These are phyloP conservation scores for Micromesistius poutassou DNA, from an alignment of 2,797 vertebrate genomes.

Conservation along the genomic window DNA sequence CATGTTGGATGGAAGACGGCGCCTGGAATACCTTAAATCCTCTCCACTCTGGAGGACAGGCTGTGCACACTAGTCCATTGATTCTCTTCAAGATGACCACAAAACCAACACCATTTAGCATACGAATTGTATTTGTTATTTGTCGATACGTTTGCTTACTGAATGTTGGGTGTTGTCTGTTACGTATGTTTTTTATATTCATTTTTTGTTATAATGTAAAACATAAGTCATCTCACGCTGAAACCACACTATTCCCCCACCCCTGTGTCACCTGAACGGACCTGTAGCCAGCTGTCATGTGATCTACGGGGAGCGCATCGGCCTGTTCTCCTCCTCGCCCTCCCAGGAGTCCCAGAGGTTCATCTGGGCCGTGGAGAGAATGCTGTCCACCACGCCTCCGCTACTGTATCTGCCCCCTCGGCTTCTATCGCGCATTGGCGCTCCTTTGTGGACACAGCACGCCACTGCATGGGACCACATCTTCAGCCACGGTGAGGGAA, in stretches of 20 bases:
- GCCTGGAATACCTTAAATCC: slow-evolving; percentile 2
- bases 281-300: slow-evolving; percentile 76
- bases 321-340: slow-evolving; percentile 73
- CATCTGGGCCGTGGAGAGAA: slow-evolving; percentile 69
- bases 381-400: slow-evolving; percentile 79
- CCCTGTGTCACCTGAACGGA: background rate
- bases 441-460: slow-evolving; percentile 76
- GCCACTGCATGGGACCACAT: slow-evolving; percentile 83
- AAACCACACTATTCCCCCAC: background rate
- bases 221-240: background rate
- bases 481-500: slow-evolving; percentile 76
- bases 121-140: background rate
- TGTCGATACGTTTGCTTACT: background rate
- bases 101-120: background rate
- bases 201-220: background rate
- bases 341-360: slow-evolving; percentile 74
- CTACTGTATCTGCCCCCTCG: slow-evolving; percentile 76
- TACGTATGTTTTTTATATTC: no score
- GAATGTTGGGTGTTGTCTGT: background rate
- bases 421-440: slow-evolving; percentile 62
- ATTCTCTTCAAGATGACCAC: background rate
- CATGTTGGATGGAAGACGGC: slow-evolving; percentile 24
- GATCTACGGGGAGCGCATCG: slow-evolving; percentile 82
- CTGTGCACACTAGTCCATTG: background rate
- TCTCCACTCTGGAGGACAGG: background rate